A percentile compares a stretch with the other conserved stretches of the same genome.
These are phyloP conservation scores for Centropus bengalensis DNA, from an alignment of 2,113 vertebrate species.

Conservation along the genomic window DNA sequence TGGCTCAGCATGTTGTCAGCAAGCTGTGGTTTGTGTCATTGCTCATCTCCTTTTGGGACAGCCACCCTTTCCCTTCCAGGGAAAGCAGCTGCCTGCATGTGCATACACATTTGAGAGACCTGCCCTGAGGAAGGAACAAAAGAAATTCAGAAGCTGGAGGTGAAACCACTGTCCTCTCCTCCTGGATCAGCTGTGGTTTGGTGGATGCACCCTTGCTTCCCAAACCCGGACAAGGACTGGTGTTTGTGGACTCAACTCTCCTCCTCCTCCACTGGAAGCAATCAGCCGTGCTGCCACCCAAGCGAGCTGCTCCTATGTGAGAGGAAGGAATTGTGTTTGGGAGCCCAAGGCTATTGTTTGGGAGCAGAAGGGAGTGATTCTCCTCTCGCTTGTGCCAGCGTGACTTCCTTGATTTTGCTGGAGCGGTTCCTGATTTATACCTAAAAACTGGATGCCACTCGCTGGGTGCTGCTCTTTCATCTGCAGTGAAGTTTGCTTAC, in stretches of 20 bases:
- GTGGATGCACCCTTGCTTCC: fast-evolving
- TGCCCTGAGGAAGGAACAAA: background rate
- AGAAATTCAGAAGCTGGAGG: background rate
- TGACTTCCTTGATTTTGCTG: background rate
- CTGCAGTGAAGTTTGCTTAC: conserved; percentile 48
- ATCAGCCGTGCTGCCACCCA: background rate
- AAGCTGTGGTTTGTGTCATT: background rate
- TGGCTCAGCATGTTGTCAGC: conserved; percentile 6
- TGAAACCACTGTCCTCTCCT: background rate
- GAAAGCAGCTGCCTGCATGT: fast-evolving
- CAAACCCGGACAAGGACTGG: background rate
- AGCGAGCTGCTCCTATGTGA: background rate
- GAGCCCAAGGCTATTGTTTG: background rate
- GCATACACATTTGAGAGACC: background rate
- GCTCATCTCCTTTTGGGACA: background rate
- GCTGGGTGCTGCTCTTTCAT: conserved; percentile 19
- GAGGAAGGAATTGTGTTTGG: background rate
- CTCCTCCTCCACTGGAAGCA: fast-evolving
- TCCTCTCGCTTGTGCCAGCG: background rate
- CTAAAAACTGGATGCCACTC: background rate
- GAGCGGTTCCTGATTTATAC: conserved; percentile 13
- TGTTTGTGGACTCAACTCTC: fast-evolving
- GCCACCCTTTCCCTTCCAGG: background rate
- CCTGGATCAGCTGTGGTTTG: fast-evolving
- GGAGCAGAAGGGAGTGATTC: conserved; percentile 8